These are phyloP conservation scores for Synanthedon vespiformis DNA, from an alignment of 2,888 invertebrate species.

Conservation along the genomic window DNA sequence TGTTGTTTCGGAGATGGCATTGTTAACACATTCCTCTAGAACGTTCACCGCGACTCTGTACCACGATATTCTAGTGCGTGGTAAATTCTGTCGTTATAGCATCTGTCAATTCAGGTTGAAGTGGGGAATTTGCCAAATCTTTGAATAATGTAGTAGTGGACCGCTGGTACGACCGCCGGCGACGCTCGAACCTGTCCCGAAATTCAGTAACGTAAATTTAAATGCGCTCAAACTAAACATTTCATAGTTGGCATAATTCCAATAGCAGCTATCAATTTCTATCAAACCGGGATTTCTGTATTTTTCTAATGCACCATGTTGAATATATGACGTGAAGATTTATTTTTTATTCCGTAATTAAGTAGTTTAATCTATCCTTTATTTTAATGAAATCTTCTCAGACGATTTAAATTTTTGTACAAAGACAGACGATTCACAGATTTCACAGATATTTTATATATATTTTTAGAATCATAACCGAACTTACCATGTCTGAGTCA, in stretches of 20 bases:
- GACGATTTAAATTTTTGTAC: too few relatives aligned
- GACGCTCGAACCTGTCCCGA: constrained; percentile 12
- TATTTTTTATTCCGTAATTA: too few relatives aligned
- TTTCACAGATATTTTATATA: neutral
- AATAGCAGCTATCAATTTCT: constrained; percentile 48
- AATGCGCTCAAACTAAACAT: constrained; percentile 40
- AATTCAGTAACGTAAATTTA: constrained; percentile 49
- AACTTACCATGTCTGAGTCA: constrained; percentile 47
- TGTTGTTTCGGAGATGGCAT: constrained; percentile 18
- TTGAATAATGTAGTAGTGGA: neutral
- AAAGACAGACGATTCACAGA: too few relatives aligned
- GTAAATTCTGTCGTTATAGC: constrained; percentile 7
- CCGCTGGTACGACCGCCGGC: neutral
- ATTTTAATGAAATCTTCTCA: too few relatives aligned
- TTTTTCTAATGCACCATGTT: constrained; percentile 27
- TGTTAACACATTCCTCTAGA: constrained; percentile 12
- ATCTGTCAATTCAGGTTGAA: neutral
- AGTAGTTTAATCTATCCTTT: too few relatives aligned
- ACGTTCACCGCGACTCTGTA: constrained; percentile 5
- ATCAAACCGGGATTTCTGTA: constrained; percentile 38
- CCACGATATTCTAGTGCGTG: constrained; percentile 2
- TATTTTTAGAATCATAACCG: constrained; percentile 1
- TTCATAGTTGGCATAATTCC: constrained; percentile 49
- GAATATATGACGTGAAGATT: constrained; percentile 11
- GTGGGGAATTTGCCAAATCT: neutral